These are phyloP conservation scores for Drosophila antonietae DNA, from an alignment of 2,888 invertebrate species.

Conservation along the genomic window DNA sequence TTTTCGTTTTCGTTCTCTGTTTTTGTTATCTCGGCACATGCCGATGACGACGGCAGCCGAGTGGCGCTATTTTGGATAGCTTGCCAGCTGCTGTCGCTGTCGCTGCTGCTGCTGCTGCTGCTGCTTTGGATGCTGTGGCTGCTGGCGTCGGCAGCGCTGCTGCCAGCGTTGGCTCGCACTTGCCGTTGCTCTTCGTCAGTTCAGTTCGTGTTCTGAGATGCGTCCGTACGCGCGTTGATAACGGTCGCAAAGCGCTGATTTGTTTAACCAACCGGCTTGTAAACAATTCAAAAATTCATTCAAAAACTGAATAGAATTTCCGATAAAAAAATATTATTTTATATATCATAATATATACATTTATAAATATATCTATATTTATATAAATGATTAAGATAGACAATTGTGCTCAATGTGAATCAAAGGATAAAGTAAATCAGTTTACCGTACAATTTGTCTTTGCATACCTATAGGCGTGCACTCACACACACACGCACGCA, in stretches of 20 bases:
- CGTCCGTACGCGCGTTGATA: conserved; percentile 78
- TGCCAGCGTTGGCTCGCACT: conserved; percentile 43
- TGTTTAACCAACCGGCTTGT: conserved; percentile 49
- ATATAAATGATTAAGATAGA: conserved; percentile 4
- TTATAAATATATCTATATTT: background rate
- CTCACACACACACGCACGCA: conserved; percentile 23
- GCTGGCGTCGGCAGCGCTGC: conserved; percentile 47
- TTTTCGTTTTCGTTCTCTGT: conserved; percentile 62
- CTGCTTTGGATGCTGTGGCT: conserved; percentile 57
- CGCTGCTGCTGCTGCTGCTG: conserved; percentile 21
- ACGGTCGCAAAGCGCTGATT: conserved; percentile 51
- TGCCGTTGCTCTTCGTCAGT: conserved; percentile 44
- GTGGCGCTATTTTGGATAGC: conserved; percentile 62
- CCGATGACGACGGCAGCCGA: conserved; percentile 32
- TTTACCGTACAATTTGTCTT: conserved; percentile 4
- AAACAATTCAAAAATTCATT: conserved; percentile 31
- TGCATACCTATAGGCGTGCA: conserved; percentile 61
- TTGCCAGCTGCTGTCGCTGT: conserved; percentile 53
- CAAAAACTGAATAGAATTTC: conserved; percentile 1
- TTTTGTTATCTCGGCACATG: conserved; percentile 72
- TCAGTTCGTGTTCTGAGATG: conserved; percentile 83
- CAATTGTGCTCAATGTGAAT: conserved; percentile 12
- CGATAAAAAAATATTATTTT: background rate
- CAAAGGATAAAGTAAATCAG: conserved; percentile 7
- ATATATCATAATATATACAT: conserved; percentile 1